Percentiles rank a stretch among this genome's conserved stretches.
Conservation (phyloP, 1,140 invertebrate species). For the Anastrepha ludens region DNA sequence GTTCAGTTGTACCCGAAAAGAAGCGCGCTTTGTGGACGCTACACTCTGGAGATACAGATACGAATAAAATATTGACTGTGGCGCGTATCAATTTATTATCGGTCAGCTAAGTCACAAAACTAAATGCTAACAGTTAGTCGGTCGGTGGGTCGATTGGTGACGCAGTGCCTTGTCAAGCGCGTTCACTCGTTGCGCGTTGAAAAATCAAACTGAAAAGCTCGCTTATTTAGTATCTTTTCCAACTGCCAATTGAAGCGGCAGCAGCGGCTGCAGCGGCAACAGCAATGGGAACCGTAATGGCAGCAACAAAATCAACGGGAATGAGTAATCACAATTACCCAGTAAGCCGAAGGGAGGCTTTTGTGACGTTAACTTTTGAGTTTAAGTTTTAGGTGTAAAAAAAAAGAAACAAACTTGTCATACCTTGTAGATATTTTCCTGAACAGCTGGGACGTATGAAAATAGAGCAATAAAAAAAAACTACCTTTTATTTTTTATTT, state of each 20-base stretch:
- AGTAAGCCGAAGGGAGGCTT: not conserved
- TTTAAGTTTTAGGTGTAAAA: no score
- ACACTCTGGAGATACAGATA: not conserved
- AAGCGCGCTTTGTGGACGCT: not conserved
- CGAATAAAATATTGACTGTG: slow-evolving; percentile 17
- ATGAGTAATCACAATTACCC: slow-evolving; percentile 9
- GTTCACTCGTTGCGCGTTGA: slow-evolving; percentile 45
- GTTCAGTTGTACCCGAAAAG: not conserved
- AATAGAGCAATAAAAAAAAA: no score
- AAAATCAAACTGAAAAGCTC: slow-evolving; percentile 39
- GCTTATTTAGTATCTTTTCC: slow-evolving; percentile 28
- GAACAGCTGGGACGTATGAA: no score
- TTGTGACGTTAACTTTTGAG: not conserved
- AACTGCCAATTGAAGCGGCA: slow-evolving; percentile 18
- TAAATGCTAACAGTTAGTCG: not conserved
- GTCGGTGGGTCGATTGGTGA: not conserved
- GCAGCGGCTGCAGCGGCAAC: not conserved
- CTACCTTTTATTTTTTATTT: no score
- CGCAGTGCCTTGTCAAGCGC: slow-evolving; percentile 2
- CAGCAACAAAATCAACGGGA: not conserved
- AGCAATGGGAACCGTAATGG: slow-evolving; percentile 35
- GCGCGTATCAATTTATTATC: slow-evolving; percentile 51
- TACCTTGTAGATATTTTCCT: not conserved
- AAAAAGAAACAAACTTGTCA: no score
- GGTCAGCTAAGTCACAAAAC: not conserved